Conservation (phyloP, 2,113 vertebrate genomes). For the Phasianus colchicus region DNA sequence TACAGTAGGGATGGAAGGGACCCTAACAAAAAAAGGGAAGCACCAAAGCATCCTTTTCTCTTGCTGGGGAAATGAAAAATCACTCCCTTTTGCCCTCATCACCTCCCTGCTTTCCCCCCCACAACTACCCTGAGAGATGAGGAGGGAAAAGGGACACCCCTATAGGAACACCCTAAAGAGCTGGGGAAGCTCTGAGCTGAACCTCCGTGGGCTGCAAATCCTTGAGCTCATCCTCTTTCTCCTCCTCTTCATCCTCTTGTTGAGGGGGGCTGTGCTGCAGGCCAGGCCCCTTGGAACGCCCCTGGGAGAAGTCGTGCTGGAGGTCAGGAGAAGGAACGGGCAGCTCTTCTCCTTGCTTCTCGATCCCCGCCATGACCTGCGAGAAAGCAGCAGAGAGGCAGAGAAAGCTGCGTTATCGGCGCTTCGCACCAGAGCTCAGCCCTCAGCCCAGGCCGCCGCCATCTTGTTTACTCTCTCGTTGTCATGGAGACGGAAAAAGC, state of each 20-base stretch:
- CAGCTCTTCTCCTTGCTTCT: background rate
- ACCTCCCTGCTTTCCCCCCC: rapidly evolving
- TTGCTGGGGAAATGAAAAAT: background rate
- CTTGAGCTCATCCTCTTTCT: background rate
- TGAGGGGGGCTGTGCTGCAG: background rate
- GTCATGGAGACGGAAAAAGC: background rate
- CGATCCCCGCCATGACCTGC: background rate
- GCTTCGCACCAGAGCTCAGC: background rate
- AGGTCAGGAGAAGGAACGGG: background rate
- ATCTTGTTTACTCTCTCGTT: conserved; percentile 53
- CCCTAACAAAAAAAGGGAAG: background rate
- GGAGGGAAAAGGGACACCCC: background rate
- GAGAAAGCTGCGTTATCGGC: rapidly evolving
- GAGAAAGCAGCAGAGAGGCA: rapidly evolving
- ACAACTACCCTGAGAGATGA: rapidly evolving
- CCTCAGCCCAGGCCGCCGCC: rapidly evolving
- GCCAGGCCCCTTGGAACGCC: background rate
- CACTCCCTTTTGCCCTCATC: rapidly evolving
- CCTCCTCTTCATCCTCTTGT: background rate
- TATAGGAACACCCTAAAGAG: rapidly evolving
- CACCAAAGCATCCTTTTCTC: background rate
- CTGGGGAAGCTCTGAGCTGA: background rate
- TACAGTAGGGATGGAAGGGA: background rate
- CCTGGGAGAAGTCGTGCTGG: background rate
- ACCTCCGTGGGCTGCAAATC: conserved; percentile 58